Conservation (phyloP, 2,888 invertebrate species). For the Perizoma affinitatum region DNA sequence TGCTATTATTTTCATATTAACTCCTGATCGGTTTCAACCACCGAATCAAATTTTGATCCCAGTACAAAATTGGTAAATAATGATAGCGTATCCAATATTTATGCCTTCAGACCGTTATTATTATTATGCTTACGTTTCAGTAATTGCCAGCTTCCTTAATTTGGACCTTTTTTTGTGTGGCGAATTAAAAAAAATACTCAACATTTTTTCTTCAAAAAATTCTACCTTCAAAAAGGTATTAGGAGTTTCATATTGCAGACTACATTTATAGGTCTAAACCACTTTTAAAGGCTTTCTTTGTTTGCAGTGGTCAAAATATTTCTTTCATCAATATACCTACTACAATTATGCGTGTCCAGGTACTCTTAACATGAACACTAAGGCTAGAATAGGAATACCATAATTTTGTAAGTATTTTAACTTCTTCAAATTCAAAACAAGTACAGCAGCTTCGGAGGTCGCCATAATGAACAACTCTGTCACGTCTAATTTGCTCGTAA, state of each 20-base stretch:
- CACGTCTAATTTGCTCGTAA: constrained; percentile 38
- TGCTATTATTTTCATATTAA: constrained; percentile 80
- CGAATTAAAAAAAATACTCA: neutral
- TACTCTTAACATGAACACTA: neutral
- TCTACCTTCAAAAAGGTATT: neutral
- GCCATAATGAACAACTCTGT: constrained; percentile 23
- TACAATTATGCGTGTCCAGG: neutral
- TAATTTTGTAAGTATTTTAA: constrained; percentile 9
- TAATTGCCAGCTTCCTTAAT: constrained; percentile 36
- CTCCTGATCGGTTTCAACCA: constrained; percentile 69
- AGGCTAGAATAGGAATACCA: constrained; percentile 7
- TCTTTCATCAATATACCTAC: no score
- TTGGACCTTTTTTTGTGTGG: constrained; percentile 15
- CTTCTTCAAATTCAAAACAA: constrained; percentile 13
- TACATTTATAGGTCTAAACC: neutral
- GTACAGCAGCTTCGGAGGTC: constrained; percentile 11
- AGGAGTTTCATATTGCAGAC: neutral
- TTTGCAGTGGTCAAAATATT: no score
- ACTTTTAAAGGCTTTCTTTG: no score
- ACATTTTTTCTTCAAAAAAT: no score
- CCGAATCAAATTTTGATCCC: constrained; percentile 63
- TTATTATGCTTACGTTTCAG: constrained; percentile 34
- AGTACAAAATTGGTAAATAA: constrained; percentile 69
- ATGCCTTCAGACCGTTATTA: constrained; percentile 49
- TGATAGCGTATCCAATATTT: constrained; percentile 57